Evolutionary conservation across 2,113 vertebrate species (phyloP).

Genomic region (Podarcis muralis): DNA sequence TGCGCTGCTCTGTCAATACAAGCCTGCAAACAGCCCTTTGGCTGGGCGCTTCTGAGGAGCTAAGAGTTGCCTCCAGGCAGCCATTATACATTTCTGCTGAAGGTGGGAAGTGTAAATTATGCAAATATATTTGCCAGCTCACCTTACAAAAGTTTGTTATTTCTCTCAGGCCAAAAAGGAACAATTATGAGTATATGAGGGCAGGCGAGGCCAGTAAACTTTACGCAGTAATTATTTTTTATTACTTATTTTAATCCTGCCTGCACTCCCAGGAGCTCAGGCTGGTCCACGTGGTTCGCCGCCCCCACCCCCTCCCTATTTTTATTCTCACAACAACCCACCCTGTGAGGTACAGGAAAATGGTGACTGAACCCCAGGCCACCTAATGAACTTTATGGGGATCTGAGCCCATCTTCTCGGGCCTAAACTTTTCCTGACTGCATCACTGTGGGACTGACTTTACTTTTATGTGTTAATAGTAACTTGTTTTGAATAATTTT

Average conservation of each 20-base stretch:
- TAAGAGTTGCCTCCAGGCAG: neutral
- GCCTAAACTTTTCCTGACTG: neutral
- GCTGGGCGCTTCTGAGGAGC: neutral
- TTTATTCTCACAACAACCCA: neutral
- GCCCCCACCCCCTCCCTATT: neutral
- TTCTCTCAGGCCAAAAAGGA: too few relatives aligned
- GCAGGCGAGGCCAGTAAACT: neutral
- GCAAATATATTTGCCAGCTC: neutral
- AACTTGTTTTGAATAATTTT: neutral
- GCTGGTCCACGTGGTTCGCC: neutral
- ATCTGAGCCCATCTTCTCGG: too few relatives aligned
- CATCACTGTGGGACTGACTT: neutral
- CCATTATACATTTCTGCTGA: neutral
- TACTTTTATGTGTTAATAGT: neutral
- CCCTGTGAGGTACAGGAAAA: too few relatives aligned
- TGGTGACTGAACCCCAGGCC: too few relatives aligned
- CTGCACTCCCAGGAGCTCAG: neutral
- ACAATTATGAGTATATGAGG: neutral
- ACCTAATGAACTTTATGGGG: too few relatives aligned
- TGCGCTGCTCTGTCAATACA: too few relatives aligned
- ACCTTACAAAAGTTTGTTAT: neutral
- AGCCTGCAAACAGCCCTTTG: neutral
- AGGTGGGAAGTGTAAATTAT: neutral
- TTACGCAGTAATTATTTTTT: neutral
- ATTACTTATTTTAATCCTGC: neutral